Evolutionary conservation across 2,888 invertebrate genomes (phyloP).

Genomic region (Scaeva pyrastri): DNA sequence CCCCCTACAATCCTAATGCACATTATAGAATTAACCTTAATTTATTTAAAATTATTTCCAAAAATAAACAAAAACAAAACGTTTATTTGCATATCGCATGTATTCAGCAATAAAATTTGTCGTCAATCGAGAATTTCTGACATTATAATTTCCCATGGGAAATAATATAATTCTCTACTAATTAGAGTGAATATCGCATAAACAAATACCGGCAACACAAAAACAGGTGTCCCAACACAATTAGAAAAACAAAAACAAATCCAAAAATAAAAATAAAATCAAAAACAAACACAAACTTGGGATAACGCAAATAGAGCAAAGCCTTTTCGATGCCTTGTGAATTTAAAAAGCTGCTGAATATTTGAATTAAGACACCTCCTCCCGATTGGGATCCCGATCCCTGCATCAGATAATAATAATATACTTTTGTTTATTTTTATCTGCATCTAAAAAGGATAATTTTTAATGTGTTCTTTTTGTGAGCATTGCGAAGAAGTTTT

Average conservation of each 20-base stretch:
- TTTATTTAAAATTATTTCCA: slow-evolving; percentile 19
- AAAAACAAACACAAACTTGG: slow-evolving; percentile 16
- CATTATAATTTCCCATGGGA: slow-evolving; percentile 56
- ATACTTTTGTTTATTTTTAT: neutral
- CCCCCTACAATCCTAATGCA: neutral
- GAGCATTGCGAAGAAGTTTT: slow-evolving; percentile 25
- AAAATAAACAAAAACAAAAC: slow-evolving; percentile 10
- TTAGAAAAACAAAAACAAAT: slow-evolving; percentile 20
- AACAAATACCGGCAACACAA: slow-evolving; percentile 25
- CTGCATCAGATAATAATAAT: neutral
- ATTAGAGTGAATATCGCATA: slow-evolving; percentile 47
- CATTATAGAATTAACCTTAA: neutral
- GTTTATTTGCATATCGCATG: slow-evolving; percentile 26
- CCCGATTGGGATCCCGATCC: no score
- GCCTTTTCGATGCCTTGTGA: slow-evolving; percentile 22
- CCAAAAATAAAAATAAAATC: no score
- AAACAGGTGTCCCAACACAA: slow-evolving; percentile 42
- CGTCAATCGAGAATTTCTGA: neutral
- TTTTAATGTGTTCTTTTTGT: slow-evolving; percentile 1
- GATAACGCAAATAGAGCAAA: neutral
- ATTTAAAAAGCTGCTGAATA: slow-evolving; percentile 59
- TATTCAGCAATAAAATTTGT: slow-evolving; percentile 16
- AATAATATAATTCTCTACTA: slow-evolving; percentile 53
- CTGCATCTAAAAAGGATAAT: neutral
- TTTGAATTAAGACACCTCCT: slow-evolving; percentile 35